Conservation (phyloP, 2,797 vertebrate species). For the Sebastes cheni region DNA sequence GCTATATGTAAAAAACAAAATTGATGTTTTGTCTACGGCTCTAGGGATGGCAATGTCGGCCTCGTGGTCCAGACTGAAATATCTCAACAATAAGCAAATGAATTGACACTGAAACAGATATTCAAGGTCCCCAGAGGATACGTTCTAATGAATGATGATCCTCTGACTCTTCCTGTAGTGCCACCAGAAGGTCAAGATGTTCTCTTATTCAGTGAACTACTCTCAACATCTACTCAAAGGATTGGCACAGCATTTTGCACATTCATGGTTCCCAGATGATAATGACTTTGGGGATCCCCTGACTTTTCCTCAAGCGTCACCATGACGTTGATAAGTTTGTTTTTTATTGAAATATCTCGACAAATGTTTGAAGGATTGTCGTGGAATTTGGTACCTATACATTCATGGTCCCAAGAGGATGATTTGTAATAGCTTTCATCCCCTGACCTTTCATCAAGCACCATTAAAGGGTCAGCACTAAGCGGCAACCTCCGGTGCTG, state of each 20-base stretch:
- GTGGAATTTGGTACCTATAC: neutral
- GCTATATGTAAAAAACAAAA: neutral
- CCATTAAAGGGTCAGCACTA: neutral
- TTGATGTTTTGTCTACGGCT: neutral
- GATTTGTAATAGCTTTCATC: neutral
- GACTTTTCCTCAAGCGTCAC: too few species aligned
- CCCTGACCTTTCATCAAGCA: neutral
- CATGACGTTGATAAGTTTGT: neutral
- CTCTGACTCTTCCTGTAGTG: neutral
- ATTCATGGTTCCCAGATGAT: neutral
- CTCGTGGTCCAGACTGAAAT: neutral
- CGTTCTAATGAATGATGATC: neutral
- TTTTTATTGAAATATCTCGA: neutral
- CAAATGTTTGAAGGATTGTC: neutral
- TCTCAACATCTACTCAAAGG: neutral
- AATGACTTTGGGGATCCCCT: neutral
- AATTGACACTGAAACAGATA: neutral
- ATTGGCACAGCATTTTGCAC: neutral
- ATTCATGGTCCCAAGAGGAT: neutral
- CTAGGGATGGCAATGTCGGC: neutral
- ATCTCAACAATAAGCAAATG: neutral
- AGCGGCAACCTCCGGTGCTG: too few species aligned
- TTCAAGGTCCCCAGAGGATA: neutral
- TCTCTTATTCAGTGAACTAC: neutral
- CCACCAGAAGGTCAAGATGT: neutral